Conservation (phyloP, 1,140 invertebrate species). For the Drosophila malerkotliana region DNA sequence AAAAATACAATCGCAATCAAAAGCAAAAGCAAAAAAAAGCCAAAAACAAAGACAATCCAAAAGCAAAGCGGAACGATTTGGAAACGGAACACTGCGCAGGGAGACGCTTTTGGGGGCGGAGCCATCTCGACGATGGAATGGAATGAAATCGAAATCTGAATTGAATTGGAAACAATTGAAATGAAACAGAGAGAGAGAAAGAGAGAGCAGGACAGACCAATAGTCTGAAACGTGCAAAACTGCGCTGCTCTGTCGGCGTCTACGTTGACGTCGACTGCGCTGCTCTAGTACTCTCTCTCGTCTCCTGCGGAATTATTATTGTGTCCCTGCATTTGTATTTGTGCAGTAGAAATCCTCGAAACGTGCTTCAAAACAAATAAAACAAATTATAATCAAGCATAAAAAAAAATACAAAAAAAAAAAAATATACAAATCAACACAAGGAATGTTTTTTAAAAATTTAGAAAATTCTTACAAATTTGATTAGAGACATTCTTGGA, state of each 20-base stretch:
- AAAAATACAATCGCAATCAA: constrained; percentile 35
- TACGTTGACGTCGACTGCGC: constrained; percentile 6
- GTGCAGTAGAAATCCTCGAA: constrained; percentile 54
- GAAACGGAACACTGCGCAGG: constrained; percentile 55
- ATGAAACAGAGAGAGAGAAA: constrained; percentile 49
- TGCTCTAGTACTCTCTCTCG: constrained; percentile 40
- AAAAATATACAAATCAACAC: neutral
- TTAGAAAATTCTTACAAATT: constrained; percentile 24
- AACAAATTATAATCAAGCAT: constrained; percentile 44
- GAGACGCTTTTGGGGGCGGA: constrained; percentile 62
- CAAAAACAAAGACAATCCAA: constrained; percentile 16
- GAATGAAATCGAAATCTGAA: constrained; percentile 66
- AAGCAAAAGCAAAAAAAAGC: constrained; percentile 24
- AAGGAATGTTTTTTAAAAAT: constrained; percentile 31
- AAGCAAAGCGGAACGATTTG: constrained; percentile 47
- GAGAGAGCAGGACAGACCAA: constrained; percentile 45
- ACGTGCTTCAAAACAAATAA: constrained; percentile 59
- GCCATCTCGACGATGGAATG: constrained; percentile 39
- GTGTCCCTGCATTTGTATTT: constrained; percentile 53
- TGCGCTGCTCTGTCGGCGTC: constrained; percentile 37
- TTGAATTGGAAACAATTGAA: constrained; percentile 60
- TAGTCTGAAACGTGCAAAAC: constrained; percentile 35
- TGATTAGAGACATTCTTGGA: constrained; percentile 9
- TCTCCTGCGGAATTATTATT: constrained; percentile 22
- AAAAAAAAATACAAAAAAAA: constrained; percentile 10